A percentile compares a stretch with the other conserved stretches of the same genome.
Evolutionary conservation across 2,797 vertebrate genomes (phyloP).

Genomic region (Tachyglossus aculeatus): DNA sequence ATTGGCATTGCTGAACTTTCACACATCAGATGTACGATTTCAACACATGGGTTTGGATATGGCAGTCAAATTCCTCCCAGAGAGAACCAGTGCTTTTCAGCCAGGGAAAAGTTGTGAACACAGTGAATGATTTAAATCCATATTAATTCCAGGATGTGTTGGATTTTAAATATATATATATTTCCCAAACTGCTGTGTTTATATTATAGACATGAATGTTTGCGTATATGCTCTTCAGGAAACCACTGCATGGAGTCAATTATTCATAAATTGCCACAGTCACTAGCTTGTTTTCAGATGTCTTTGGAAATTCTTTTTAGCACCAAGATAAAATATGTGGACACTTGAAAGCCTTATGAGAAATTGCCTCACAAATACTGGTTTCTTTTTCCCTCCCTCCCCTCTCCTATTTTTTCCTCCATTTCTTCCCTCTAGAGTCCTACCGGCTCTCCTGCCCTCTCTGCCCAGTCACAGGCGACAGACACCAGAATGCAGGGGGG

Average conservation of each 20-base stretch:
- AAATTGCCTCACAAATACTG: not conserved
- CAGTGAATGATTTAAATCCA: not conserved
- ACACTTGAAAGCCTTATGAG: conserved; percentile 10
- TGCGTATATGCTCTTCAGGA: not conserved
- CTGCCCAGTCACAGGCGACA: too few relatives aligned
- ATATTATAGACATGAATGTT: fast-evolving
- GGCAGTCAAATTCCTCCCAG: conserved; percentile 39
- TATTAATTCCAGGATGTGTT: fast-evolving
- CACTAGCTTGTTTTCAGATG: not conserved
- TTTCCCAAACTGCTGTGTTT: not conserved
- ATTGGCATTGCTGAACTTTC: conserved; percentile 46
- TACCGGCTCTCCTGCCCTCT: not conserved
- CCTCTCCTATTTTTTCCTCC: not conserved
- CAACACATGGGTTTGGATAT: conserved; percentile 31
- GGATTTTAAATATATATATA: not conserved
- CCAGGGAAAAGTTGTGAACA: not conserved
- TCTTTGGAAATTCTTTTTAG: not conserved
- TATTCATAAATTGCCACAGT: not conserved
- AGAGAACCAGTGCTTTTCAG: not conserved
- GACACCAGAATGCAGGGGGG: too few relatives aligned
- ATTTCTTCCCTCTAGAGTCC: not conserved
- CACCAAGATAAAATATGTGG: conserved; percentile 3
- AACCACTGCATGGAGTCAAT: fast-evolving
- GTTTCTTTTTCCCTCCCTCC: not conserved
- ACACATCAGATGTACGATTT: conserved; percentile 35